Conservation (phyloP, 1,140 invertebrate genomes). For the Drosophila persimilis region DNA sequence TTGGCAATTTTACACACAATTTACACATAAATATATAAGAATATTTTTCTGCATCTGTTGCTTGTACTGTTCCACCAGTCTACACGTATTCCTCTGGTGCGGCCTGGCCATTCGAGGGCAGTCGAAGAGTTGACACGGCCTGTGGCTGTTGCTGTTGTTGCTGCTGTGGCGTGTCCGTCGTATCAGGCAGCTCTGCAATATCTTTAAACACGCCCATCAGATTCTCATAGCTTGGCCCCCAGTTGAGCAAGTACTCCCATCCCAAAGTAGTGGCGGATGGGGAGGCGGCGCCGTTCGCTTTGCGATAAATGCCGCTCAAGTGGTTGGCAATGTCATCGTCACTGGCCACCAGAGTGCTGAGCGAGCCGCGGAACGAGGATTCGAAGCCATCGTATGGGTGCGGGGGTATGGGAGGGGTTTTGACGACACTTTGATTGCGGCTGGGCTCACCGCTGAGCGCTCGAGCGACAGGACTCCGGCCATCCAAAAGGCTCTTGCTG, state of each 20-base stretch:
- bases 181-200: constrained; percentile 96
- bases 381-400: constrained; percentile 96
- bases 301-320: constrained; percentile 89
- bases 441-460: constrained; percentile 85
- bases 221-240: constrained; percentile 97
- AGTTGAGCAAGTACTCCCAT: constrained; percentile 97
- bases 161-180: constrained; percentile 84
- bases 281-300: constrained; percentile 90
- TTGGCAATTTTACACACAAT: constrained; percentile 53
- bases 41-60: constrained; percentile 17
- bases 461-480: constrained; percentile 86
- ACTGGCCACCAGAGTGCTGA: constrained; percentile 95
- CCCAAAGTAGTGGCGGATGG: constrained; percentile 88
- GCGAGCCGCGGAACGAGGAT: constrained; percentile 95
- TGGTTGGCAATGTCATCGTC: constrained; percentile 93
- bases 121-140: constrained; percentile 85
- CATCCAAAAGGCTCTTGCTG: constrained; percentile 86
- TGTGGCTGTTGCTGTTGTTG: constrained; percentile 33
- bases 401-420: constrained; percentile 86
- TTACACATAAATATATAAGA: constrained; percentile 29
- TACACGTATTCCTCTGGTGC: constrained; percentile 92
- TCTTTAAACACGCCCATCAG: constrained; percentile 98
- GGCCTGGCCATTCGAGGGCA: constrained; percentile 88
- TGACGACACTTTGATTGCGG: constrained; percentile 78
- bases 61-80: constrained; percentile 58